Conservation (phyloP, 2,113 vertebrate genomes). For the Numenius arquata region DNA sequence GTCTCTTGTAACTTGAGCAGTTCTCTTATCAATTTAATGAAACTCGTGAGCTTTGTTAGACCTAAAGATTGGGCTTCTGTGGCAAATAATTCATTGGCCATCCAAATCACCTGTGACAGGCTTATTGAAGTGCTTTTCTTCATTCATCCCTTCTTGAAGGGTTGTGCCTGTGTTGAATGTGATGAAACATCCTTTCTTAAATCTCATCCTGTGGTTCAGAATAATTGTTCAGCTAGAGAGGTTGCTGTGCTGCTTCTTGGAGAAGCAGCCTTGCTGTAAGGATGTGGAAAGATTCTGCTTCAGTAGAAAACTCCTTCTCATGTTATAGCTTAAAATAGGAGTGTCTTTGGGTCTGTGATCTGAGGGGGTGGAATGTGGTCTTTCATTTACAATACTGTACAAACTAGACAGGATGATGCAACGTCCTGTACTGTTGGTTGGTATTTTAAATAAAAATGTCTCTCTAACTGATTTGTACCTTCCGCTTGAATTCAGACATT, state of each 20-base stretch:
- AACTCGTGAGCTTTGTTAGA: not conserved
- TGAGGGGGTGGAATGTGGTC: not conserved
- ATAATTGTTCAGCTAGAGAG: not conserved
- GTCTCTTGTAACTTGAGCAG: not conserved
- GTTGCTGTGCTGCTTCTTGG: not conserved
- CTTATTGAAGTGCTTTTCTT: not conserved
- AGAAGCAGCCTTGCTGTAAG: not conserved
- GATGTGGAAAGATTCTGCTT: not conserved
- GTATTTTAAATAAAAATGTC: slow-evolving; percentile 18
- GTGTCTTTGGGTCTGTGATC: not conserved
- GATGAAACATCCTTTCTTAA: not conserved
- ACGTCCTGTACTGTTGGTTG: not conserved
- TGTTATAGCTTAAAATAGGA: not conserved
- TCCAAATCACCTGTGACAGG: not conserved
- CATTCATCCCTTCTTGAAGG: not conserved
- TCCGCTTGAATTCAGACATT: not conserved
- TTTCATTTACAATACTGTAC: slow-evolving; percentile 1
- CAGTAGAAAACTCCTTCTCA: not conserved
- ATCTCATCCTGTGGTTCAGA: not conserved
- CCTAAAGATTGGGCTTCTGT: not conserved
- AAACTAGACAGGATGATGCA: slow-evolving; percentile 14
- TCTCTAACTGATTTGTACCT: not conserved
- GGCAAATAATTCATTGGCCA: not conserved
- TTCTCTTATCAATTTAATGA: not conserved
- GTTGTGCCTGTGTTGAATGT: not conserved